Conservation (phyloP, 1,140 invertebrate species). For the Condylostylus longicornis region DNA sequence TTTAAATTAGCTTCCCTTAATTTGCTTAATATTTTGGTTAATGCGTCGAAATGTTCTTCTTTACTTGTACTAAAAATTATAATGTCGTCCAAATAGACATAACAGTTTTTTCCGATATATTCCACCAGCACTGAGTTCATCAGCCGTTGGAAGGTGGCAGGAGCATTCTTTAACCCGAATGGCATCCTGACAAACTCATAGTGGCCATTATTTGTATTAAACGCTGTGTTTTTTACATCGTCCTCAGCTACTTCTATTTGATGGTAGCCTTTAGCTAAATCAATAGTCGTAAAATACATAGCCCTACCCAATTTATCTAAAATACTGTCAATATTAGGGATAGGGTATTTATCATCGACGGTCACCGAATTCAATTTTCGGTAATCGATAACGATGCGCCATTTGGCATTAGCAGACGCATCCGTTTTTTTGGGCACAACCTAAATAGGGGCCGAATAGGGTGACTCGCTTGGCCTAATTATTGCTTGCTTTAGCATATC, state of each 20-base stretch:
- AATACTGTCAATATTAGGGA: conserved; percentile 32
- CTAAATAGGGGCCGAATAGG: conserved; percentile 26
- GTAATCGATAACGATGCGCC: conserved; percentile 27
- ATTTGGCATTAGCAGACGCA: conserved; percentile 8
- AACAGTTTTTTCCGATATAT: conserved; percentile 10
- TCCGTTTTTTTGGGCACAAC: conserved; percentile 24
- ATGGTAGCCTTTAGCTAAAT: conserved; percentile 27
- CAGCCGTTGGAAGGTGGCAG: conserved; percentile 16
- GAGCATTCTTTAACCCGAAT: conserved; percentile 27
- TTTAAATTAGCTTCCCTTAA: conserved; percentile 16
- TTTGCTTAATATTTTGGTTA: conserved; percentile 12
- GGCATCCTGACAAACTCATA: conserved; percentile 18
- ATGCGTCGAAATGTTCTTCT: conserved; percentile 11
- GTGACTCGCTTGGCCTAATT: conserved; percentile 22
- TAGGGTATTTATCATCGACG: conserved; percentile 33
- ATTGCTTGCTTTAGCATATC: conserved; percentile 30
- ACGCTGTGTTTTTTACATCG: conserved; percentile 34
- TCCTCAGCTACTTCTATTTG: conserved; percentile 22
- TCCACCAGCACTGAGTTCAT: conserved; percentile 1
- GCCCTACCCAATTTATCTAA: conserved; percentile 26
- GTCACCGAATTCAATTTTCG: conserved; percentile 29
- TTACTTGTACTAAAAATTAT: conserved; percentile 12
- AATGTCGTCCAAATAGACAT: conserved; percentile 15
- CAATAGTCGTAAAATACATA: conserved; percentile 29
- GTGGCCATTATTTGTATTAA: conserved; percentile 19